These are phyloP conservation scores for Microctenopoma lineatum DNA, from an alignment of 2,797 vertebrate species.

Conservation along the genomic window DNA sequence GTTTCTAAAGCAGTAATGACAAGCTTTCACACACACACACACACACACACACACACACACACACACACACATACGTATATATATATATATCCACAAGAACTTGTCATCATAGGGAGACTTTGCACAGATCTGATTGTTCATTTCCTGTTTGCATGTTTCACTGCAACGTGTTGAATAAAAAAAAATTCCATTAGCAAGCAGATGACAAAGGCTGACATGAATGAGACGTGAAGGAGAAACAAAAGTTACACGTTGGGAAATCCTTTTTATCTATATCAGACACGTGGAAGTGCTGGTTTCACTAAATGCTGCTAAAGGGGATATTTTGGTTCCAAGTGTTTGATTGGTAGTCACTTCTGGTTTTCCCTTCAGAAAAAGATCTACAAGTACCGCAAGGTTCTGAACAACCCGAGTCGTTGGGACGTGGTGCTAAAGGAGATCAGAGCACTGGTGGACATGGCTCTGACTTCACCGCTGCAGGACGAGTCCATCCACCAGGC, in stretches of 20 bases:
- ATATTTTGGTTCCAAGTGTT: neutral
- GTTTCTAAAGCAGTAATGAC: neutral
- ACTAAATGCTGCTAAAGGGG: neutral
- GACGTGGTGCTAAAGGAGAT: conserved; percentile 99
- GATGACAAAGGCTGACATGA: neutral
- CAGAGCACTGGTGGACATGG: conserved; percentile 97
- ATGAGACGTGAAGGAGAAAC: neutral
- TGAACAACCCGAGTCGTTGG: conserved; percentile 97
- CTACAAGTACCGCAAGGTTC: conserved; percentile 98
- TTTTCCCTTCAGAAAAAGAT: conserved; percentile 92
- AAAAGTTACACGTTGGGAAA: neutral
- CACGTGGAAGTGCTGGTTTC: neutral
- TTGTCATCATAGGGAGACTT: neutral
- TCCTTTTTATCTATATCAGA: neutral
- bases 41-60: too few species aligned
- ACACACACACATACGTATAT: too few species aligned
- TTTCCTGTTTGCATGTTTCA: conserved; percentile 6
- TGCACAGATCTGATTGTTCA: conserved; percentile 2
- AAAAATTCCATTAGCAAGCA: neutral
- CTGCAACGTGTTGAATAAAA: neutral
- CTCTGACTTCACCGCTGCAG: conserved; percentile 94
- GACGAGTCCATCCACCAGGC: conserved; percentile 99
- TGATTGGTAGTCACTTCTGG: neutral
- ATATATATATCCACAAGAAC: too few species aligned
- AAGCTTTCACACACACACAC: neutral